phyloP scores from a whole-genome alignment of 2,888 invertebrate species.

The Euphydryas editha region DNA sequence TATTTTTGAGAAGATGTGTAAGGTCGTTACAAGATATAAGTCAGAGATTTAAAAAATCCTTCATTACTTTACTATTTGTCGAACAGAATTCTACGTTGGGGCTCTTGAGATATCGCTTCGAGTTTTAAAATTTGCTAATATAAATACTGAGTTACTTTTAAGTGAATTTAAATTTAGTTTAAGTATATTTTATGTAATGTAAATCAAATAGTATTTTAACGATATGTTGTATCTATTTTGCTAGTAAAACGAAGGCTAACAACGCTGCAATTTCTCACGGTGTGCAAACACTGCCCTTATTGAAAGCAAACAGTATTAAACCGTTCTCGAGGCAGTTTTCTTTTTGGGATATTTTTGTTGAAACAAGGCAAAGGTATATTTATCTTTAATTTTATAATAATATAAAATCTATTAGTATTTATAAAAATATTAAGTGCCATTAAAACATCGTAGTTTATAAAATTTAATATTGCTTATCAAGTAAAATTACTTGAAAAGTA shows the following conservation, averaged over 20 bases:
- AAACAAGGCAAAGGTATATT: constrained; percentile 23
- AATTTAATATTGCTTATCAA: background rate
- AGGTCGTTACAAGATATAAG: too few relatives aligned
- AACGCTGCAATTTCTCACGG: constrained; percentile 46
- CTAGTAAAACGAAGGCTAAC: constrained; percentile 8
- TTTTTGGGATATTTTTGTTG: constrained; percentile 32
- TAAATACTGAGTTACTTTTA: too few relatives aligned
- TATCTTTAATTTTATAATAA: constrained; percentile 14
- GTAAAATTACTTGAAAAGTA: background rate
- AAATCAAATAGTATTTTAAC: too few relatives aligned
- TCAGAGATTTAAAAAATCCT: too few relatives aligned
- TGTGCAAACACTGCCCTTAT: constrained; percentile 63
- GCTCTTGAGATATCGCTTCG: too few relatives aligned
- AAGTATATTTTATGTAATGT: too few relatives aligned
- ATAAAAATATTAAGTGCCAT: background rate
- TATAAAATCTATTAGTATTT: background rate
- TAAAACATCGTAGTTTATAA: background rate
- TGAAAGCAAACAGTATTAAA: constrained; percentile 78
- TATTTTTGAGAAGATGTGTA: too few relatives aligned
- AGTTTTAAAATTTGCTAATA: too few relatives aligned
- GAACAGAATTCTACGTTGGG: too few relatives aligned
- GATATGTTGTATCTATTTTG: background rate
- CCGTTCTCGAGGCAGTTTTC: constrained; percentile 40
- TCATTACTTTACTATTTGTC: too few relatives aligned
- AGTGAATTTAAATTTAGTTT: too few relatives aligned